phyloP scores from a whole-genome alignment of 1,140 invertebrate genomes.

The Dufourea novaeangliae region DNA sequence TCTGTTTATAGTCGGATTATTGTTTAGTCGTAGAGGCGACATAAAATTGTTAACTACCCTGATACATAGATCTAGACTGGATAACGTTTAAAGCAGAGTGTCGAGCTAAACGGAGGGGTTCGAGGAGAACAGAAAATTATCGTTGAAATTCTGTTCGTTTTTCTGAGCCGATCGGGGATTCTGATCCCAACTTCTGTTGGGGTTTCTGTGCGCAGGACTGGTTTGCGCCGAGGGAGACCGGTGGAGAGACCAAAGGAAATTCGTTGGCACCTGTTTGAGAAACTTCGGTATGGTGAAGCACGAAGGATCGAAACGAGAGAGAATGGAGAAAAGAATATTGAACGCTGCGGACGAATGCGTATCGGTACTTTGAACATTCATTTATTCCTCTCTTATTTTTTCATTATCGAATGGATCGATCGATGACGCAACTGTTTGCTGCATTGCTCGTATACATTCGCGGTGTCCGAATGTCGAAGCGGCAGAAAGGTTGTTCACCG shows the following conservation, averaged over 20 bases:
- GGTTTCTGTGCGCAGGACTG: constrained; percentile 84
- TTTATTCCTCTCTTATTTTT: constrained; percentile 38
- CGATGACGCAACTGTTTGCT: not conserved
- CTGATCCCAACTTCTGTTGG: not conserved
- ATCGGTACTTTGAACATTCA: constrained; percentile 77
- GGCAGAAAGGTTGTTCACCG: no score
- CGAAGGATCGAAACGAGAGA: constrained; percentile 81
- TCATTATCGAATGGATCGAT: no score
- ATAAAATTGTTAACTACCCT: no score
- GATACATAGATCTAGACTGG: no score
- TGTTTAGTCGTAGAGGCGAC: no score
- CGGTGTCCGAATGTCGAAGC: no score
- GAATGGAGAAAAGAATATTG: constrained; percentile 86
- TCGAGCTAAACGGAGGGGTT: no score
- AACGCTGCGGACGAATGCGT: constrained; percentile 84
- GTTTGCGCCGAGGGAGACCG: constrained; percentile 90
- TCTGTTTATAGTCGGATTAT: no score
- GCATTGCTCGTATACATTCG: no score
- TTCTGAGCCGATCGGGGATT: not conserved
- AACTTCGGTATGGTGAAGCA: constrained; percentile 89
- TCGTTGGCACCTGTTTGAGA: constrained; percentile 87
- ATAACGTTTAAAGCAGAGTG: no score
- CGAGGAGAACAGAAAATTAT: not conserved
- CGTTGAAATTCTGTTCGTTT: not conserved
- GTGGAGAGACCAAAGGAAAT: constrained; percentile 92